phyloP scores from a whole-genome alignment of 1,140 invertebrate species.

The Polypedilum pembai region DNA sequence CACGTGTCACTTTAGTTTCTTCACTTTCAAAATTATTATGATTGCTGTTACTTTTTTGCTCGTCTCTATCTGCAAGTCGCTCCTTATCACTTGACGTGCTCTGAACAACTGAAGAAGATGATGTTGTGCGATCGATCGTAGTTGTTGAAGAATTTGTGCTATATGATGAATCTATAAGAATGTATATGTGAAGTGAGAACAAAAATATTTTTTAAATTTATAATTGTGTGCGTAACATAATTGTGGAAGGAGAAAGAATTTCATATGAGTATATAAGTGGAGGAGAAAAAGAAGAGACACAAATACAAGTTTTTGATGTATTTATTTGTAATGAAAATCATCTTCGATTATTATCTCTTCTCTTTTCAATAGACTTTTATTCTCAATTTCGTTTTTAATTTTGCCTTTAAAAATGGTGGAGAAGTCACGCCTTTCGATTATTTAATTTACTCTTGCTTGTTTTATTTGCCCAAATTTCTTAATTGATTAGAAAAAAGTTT shows the following conservation, averaged over 20 bases:
- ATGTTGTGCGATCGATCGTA: slow-evolving; percentile 14
- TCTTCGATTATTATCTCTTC: slow-evolving; percentile 2
- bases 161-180: neutral
- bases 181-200: neutral
- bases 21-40: neutral
- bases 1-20: neutral
- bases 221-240: neutral
- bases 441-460: neutral
- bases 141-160: neutral
- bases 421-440: neutral
- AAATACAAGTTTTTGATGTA: neutral
- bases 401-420: neutral
- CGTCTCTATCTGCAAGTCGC: neutral
- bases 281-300: neutral
- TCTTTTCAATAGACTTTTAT: neutral
- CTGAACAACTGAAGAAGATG: slow-evolving; percentile 21
- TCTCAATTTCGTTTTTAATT: neutral
- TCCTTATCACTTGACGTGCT: slow-evolving; percentile 15
- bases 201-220: neutral
- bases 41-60: neutral
- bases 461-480: neutral
- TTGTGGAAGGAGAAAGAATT: neutral
- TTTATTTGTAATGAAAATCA: neutral
- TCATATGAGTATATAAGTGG: neutral
- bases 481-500: neutral